Base-by-base conservation (phyloP, 30 jellyfish, hydroid and myxozoan genomes). In the Mastigias papua region DNA sequence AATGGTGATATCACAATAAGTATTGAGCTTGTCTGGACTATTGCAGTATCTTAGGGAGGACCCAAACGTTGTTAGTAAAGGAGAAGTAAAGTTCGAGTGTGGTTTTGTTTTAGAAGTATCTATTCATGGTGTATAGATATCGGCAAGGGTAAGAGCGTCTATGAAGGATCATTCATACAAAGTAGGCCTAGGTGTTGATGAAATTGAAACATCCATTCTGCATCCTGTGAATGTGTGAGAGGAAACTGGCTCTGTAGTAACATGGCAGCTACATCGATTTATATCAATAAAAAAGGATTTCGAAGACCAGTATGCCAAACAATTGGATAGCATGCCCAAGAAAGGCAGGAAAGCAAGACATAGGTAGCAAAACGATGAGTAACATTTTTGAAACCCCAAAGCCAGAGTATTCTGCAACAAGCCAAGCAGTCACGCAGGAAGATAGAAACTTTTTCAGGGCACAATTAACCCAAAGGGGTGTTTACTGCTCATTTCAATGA, bases 401-500 rank as follows among this genome's bases (percentile, higher is more conserved):
- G 54, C 69, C 69, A 57, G 31, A 57, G 17, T 57, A 23, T 4
- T 5, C 23, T 3, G 69, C 31, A 3, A 19, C 69, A 17, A 5
- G 30, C 69, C 4, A 19, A 57, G 31, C 27, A 3, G 6, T 16
- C 22, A 29, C 57, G 10, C 63, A 42, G 6, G 50, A 33, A 4
- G 91, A 81, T 81, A 33, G 28, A 21, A 57, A 42, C 22, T 5
- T 48, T 28, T 19, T 65, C 71, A 27, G 23, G 34, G n/a, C 67
- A 2, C 57, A 42, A 13, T 48, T 62, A 6, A 15, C 23, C 42
- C 17, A 30, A 25, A 19, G 20, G 57, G 23, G 29, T 26, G 6
- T 25, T 34, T 73, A 26, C 27, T 19, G 34, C 72, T 81, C 91
- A 46, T 34, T 81, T 17, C 83, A 81, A 27, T 81, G 91, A 83